Conservation (phyloP, 2,113 vertebrate genomes). For the Suricata suricatta region DNA sequence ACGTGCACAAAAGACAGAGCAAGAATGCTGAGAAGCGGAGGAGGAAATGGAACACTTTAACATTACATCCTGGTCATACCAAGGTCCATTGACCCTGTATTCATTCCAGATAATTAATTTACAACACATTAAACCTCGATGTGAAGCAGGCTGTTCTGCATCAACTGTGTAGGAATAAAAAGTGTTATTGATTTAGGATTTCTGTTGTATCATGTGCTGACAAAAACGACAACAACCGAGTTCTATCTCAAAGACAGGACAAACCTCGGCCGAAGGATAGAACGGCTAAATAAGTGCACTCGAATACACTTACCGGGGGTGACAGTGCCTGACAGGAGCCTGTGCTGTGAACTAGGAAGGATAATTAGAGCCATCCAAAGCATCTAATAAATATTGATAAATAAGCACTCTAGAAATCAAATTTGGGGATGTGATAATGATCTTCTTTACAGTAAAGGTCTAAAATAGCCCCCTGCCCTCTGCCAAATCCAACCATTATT, state of each 20-base stretch:
- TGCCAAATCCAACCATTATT: constrained; percentile 81
- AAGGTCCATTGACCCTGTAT: constrained; percentile 89
- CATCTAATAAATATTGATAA: constrained; percentile 80
- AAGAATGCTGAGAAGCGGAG: constrained; percentile 70
- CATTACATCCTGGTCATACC: constrained; percentile 83
- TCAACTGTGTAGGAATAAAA: constrained; percentile 85
- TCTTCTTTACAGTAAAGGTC: constrained; percentile 85
- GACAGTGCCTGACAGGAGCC: constrained; percentile 57
- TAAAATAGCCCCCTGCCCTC: constrained; percentile 82
- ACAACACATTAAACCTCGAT: constrained; percentile 91
- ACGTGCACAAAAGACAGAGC: constrained; percentile 54
- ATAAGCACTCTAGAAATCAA: constrained; percentile 77
- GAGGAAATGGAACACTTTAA: constrained; percentile 83
- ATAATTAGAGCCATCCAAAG: constrained; percentile 71
- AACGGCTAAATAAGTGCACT: constrained; percentile 72
- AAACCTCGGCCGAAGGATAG: constrained; percentile 78
- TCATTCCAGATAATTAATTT: constrained; percentile 92
- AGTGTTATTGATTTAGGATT: constrained; percentile 85
- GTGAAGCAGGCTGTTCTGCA: constrained; percentile 86
- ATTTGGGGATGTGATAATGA: constrained; percentile 82
- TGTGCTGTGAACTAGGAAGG: constrained; percentile 42
- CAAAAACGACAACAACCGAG: constrained; percentile 63
- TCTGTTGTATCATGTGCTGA: constrained; percentile 72
- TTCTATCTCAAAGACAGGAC: constrained; percentile 60
- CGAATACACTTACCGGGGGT: constrained; percentile 70